Evolutionary conservation across 2,888 invertebrate species (phyloP), one percentile per base, ranked within the genome.

Genomic region (Drosophila niveifrons): DNA sequence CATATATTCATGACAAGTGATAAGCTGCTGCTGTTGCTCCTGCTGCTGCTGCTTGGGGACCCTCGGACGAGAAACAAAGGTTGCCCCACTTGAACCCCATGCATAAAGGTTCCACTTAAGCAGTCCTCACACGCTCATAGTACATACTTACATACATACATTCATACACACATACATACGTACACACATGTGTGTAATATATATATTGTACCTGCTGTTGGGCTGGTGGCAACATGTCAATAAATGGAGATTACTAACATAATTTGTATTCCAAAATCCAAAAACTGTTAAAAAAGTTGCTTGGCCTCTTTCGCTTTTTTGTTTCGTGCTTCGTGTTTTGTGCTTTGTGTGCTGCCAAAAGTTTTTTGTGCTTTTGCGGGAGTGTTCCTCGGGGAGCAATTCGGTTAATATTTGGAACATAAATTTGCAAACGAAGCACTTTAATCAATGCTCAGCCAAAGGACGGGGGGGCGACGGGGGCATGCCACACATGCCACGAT

Each of bases 241-340:
- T 89, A 87, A 89, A 88, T 83, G 89, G 87, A 89, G 89, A 83
- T 89, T 89, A 89, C 88, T 75, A 81, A 79, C 85, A 89, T 85
- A 78, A 89, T 84, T 89, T 89, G 84, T 87, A 84, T 87, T 83
- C 88, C 80, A 76, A 84, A 89, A 88, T 84, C 78, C 85, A 72
- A 84, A 82, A 89, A 82, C 75, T 89, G 89, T 81, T 84, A 64
- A 83, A 84, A 88, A 89, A 74, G 87, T 81, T 84, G 44, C 55
- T 65, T 70, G 75, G 58, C 75, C 71, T 62, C 58, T 46, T 69
- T 69, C 11, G 11, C 6, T 79, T 52, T 66, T 28, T 68, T 41
- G 39, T 23, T 64, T 28, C 48, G 53, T 43, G n/a, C n/a, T n/a
- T n/a, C n/a, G n/a, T 44, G 11, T n/a, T 3, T 10, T 39, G n/a